Evolutionary conservation across 2,888 invertebrate species (phyloP).

Genomic region (Syrphus vitripennis): DNA sequence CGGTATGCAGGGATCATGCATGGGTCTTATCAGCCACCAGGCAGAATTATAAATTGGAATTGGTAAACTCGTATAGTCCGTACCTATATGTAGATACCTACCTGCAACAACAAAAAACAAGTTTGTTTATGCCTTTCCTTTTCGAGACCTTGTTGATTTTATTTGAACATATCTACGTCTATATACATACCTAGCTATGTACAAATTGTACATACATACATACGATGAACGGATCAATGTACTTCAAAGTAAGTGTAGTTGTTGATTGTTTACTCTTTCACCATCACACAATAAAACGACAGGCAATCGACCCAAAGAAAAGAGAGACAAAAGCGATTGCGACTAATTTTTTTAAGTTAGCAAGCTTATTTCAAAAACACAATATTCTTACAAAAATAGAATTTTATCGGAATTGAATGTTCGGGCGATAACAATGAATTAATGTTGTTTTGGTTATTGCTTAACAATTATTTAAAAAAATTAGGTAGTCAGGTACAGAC

Average conservation of each 20-base stretch:
- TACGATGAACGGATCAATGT: constrained; percentile 56
- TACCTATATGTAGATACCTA: too few relatives aligned
- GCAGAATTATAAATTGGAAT: not conserved
- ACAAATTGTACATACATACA: not conserved
- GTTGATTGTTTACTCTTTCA: not conserved
- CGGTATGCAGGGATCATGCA: not conserved
- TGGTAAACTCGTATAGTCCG: not conserved
- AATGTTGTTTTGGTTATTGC: not conserved
- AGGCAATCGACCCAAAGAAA: not conserved
- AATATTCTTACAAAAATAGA: not conserved
- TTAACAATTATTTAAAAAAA: too few relatives aligned
- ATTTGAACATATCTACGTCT: not conserved
- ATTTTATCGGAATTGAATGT: not conserved
- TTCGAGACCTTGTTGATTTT: constrained; percentile 26
- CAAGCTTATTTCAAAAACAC: not conserved
- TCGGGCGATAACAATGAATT: not conserved
- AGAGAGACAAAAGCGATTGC: not conserved
- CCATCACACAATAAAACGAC: not conserved
- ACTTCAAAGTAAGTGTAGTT: constrained; percentile 42
- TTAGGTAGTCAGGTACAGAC: too few relatives aligned
- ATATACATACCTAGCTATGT: not conserved
- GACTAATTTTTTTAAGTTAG: not conserved
- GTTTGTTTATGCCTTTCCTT: constrained; percentile 24
- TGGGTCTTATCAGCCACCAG: constrained; percentile 15
- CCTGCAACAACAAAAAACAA: not conserved